Conservation (phyloP, 2,113 vertebrate genomes). For the Pipa parva region DNA sequence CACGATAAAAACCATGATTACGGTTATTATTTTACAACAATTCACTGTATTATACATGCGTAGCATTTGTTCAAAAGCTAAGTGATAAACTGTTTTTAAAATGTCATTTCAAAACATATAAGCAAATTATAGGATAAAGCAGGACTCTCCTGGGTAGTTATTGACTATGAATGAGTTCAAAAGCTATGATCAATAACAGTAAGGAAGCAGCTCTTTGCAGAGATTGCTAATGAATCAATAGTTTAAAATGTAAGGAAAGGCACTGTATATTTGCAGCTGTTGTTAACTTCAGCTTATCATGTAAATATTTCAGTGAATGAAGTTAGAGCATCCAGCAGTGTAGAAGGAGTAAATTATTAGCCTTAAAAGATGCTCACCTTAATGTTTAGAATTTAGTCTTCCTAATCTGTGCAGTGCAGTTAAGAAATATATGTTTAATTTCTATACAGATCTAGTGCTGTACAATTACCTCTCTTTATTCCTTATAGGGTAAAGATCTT, state of each 20-base stretch:
- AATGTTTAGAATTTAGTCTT: background rate
- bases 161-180: conserved; percentile 37
- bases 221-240: conserved; percentile 31
- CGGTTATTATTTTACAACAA: too few relatives aligned
- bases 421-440: too few relatives aligned
- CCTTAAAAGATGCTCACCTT: background rate
- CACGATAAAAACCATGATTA: too few relatives aligned
- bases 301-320: background rate
- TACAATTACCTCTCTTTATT: too few relatives aligned
- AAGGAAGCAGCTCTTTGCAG: conserved; percentile 29
- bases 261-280: conserved; percentile 3
- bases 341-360: background rate
- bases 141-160: conserved; percentile 37
- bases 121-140: conserved; percentile 38
- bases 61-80: conserved; percentile 25
- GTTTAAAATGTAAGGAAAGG: conserved; percentile 23
- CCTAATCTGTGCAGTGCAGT: background rate
- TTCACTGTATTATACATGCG: background rate
- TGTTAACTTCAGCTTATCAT: background rate
- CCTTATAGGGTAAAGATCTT: too few relatives aligned
- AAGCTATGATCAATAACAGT: conserved; percentile 36
- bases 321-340: background rate
- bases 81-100: conserved; percentile 30
- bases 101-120: conserved; percentile 35
- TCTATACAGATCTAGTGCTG: too few relatives aligned